A percentile compares a stretch with the other conserved stretches of the same genome.
phyloP scores from a whole-genome alignment of 2,888 invertebrate genomes.

The Dimorphilus gyrociliatus region DNA sequence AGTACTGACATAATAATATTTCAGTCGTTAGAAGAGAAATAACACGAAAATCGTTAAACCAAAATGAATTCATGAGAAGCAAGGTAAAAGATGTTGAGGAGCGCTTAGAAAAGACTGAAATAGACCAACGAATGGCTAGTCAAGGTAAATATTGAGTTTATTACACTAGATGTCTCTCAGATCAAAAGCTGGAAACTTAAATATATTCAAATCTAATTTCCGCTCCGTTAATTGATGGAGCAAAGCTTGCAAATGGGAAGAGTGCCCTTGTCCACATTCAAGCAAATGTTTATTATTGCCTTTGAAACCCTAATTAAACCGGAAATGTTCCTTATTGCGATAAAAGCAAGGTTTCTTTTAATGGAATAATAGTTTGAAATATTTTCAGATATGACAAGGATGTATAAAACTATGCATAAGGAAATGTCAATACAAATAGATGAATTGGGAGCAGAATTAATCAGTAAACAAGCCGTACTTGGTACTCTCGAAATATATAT shows the following conservation, averaged over 20 bases:
- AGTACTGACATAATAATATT: conserved; percentile 3
- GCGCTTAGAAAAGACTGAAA: conserved; percentile 20
- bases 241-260: no score
- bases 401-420: conserved; percentile 35
- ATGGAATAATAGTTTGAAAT: no score
- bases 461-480: conserved; percentile 14
- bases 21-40: conserved; percentile 30
- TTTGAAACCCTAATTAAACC: no score
- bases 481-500: no score
- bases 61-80: conserved; percentile 17
- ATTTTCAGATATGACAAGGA: conserved; percentile 27
- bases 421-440: conserved; percentile 27
- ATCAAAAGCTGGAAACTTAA: no score
- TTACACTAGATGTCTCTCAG: no score
- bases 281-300: no score
- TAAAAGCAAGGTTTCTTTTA: no score
- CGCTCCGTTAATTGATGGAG: no score
- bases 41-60: conserved; percentile 20
- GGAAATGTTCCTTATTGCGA: no score
- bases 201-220: no score
- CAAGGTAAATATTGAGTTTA: conserved; percentile 16
- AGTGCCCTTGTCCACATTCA: no score
- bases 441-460: conserved; percentile 25
- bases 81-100: conserved; percentile 19
- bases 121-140: conserved; percentile 24